Evolutionary conservation across 2,888 invertebrate species (phyloP), one percentile per base, ranked within the genome.

Genomic region (Campoletis raptor): DNA sequence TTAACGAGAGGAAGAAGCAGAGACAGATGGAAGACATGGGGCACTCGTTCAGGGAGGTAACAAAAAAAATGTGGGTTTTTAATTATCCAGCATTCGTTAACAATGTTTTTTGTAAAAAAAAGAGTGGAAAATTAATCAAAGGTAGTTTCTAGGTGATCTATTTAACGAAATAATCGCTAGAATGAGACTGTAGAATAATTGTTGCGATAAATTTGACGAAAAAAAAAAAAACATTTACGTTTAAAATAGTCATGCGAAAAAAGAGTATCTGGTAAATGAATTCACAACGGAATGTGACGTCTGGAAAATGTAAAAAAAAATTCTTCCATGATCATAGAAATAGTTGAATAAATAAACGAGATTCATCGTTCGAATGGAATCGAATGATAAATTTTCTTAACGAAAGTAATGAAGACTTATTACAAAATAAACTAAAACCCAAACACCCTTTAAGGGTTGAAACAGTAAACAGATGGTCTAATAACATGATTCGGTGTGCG

Each of bases 81-180:
- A 37, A 40, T 74, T 21, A n/a, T 74, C 73, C 73, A 57, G 21
- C 15, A 24, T 74, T 57, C 54, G 40, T 54, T 74, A 24, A 57
- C 40, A 52, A 21, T 12, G 18, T 57, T 57, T n/a, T 40, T 40
- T 61, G 4, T 7, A 10, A 21, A 70, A 48, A 57, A 24, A 15
- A 54, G 10, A 15, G 6, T 73, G 48, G 12, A 57, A 72, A 52
- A 72, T 72, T 52, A 36, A 52, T 70, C 3, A n/a, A 24, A 45
- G 15, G 45, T 8, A 70, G 24, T 30, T 30, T 21, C 18, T 12
- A 1, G 4, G 30, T 18, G 30, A 61, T 70, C 45, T 70, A 48
- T 48, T 24, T 48, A 24, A 70, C 48, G n/a, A 48, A 45, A 72
- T 36, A 72, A 54, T 45, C 18, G 12, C 12, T 21, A 24, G 24